Evolutionary conservation across 2,888 invertebrate genomes (phyloP).

Genomic region (Ochlodes sylvanus): DNA sequence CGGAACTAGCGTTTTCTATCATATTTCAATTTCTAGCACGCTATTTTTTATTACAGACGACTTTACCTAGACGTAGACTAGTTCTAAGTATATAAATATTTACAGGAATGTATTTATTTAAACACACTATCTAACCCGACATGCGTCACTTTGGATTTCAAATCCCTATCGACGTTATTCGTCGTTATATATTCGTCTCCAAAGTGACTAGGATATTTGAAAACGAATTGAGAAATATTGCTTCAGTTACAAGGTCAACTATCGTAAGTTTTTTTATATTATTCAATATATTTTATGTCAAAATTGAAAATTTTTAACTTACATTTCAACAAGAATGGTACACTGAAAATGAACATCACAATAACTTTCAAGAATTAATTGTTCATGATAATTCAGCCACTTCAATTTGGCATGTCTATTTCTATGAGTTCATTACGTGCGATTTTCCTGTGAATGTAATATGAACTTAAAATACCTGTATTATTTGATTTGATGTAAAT

Average conservation of each 20-base stretch:
- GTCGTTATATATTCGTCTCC: background rate
- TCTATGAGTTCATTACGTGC: too few species aligned
- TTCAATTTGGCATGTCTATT: too few species aligned
- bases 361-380: background rate
- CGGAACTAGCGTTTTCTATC: constrained; percentile 8
- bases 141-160: background rate
- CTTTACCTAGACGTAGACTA: constrained; percentile 13
- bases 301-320: background rate
- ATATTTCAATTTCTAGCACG: constrained; percentile 36
- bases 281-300: background rate
- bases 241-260: constrained; percentile 3
- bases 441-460: too few species aligned
- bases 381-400: too few species aligned
- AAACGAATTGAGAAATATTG: constrained; percentile 1
- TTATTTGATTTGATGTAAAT: too few species aligned
- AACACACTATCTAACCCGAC: constrained; percentile 10
- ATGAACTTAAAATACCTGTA: too few species aligned
- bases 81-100: constrained; percentile 49
- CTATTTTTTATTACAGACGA: constrained; percentile 14
- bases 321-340: constrained; percentile 2
- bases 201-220: background rate
- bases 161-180: background rate
- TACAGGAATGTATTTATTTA: constrained; percentile 66
- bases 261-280: background rate
- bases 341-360: constrained; percentile 1